Percentiles rank a stretch among this genome's conserved stretches.
Conservation (phyloP, 1,140 invertebrate genomes). For the Agrypnia vestita region DNA sequence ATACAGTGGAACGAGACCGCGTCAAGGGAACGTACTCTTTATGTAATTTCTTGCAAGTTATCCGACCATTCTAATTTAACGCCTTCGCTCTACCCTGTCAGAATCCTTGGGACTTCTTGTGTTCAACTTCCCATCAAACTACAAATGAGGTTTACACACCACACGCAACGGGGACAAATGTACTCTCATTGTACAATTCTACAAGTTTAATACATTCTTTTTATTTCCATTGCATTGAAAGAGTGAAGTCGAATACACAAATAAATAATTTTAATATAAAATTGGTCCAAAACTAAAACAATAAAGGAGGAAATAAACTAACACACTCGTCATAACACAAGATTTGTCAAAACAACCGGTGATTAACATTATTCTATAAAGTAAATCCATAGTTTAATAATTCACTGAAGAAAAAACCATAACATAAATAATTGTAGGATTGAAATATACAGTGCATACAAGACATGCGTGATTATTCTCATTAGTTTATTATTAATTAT, state of each 20-base stretch:
- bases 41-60: constrained; percentile 41
- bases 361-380: background rate
- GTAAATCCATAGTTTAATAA: background rate
- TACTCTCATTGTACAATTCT: no score
- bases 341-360: constrained; percentile 13
- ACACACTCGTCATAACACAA: constrained; percentile 15
- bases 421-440: constrained; percentile 2
- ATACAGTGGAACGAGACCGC: constrained; percentile 43
- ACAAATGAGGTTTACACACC: background rate
- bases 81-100: constrained; percentile 49
- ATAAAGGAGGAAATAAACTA: constrained; percentile 13
- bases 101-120: constrained; percentile 47
- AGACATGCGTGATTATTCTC: background rate
- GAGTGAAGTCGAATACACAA: constrained; percentile 17
- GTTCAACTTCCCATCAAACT: background rate
- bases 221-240: constrained; percentile 14
- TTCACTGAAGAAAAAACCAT: background rate
- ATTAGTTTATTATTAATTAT: constrained; percentile 3
- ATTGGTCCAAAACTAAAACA: constrained; percentile 44
- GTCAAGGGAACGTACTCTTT: constrained; percentile 43
- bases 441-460: constrained; percentile 22
- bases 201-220: background rate
- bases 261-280: constrained; percentile 31
- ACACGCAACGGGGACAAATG: background rate
- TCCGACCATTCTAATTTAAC: constrained; percentile 34